A percentile compares a stretch with the other conserved stretches of the same genome.
Conservation (phyloP, 1,140 invertebrate species). For the Drosophila sp. region DNA sequence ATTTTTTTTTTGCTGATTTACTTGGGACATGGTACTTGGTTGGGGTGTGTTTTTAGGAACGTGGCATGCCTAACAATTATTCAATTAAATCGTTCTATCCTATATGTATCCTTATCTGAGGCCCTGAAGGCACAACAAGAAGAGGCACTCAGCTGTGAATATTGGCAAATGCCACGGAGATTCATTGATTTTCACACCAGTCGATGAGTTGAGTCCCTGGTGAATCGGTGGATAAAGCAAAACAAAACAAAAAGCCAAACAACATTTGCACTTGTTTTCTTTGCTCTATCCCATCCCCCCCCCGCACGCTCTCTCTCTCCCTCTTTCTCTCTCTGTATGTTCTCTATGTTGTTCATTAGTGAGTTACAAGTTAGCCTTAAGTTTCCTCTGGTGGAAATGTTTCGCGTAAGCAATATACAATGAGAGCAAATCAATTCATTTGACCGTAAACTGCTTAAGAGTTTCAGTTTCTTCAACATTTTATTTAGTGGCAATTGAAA, state of each 20-base stretch:
- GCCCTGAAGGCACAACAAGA: constrained; percentile 45
- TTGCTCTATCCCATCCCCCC: neutral
- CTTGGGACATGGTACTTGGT: constrained; percentile 17
- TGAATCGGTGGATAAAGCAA: constrained; percentile 14
- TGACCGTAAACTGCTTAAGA: constrained; percentile 65
- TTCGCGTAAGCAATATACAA: constrained; percentile 34
- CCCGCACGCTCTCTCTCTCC: neutral
- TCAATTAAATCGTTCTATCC: constrained; percentile 79
- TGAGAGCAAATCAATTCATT: constrained; percentile 65
- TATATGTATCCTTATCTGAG: constrained; percentile 2
- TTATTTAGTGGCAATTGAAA: constrained; percentile 61
- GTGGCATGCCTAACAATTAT: constrained; percentile 77
- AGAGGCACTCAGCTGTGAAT: constrained; percentile 46
- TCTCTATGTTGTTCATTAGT: constrained; percentile 58
- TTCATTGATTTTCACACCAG: constrained; percentile 53
- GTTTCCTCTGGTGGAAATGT: constrained; percentile 40
- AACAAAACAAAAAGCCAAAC: constrained; percentile 24
- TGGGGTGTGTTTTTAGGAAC: constrained; percentile 24
- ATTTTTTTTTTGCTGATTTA: constrained; percentile 43
- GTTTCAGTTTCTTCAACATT: constrained; percentile 30
- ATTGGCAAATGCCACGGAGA: constrained; percentile 15
- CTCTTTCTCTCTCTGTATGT: neutral
- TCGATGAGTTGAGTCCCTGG: constrained; percentile 36
- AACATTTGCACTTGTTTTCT: neutral
- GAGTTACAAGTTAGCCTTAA: constrained; percentile 51